Evolutionary conservation across 2,888 invertebrate species (phyloP).

Genomic region (Cantharis nigra): DNA sequence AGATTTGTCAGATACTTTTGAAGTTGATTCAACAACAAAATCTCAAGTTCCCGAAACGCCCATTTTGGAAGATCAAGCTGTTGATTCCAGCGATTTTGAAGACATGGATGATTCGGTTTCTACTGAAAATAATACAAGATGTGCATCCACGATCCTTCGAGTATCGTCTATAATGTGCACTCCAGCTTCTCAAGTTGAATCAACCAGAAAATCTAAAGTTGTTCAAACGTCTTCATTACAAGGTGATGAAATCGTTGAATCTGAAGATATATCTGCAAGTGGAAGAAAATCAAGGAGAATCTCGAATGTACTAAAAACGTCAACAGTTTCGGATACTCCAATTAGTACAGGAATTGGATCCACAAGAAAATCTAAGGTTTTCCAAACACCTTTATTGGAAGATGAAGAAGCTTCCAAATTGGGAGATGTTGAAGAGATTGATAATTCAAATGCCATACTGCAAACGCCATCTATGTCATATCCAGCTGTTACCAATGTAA

Average conservation of each 20-base stretch:
- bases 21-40: background rate
- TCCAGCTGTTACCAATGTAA: background rate
- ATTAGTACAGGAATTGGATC: background rate
- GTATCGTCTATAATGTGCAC: background rate
- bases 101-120: background rate
- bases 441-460: background rate
- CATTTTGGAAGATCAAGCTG: background rate
- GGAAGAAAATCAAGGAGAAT: no score
- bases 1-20: no score
- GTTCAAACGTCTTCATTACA: background rate
- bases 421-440: background rate
- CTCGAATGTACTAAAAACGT: no score
- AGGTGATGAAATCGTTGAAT: no score
- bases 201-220: background rate
- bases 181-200: background rate
- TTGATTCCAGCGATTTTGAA: background rate
- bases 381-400: background rate
- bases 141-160: background rate
- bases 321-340: background rate
- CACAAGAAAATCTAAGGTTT: background rate
- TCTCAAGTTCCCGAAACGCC: background rate
- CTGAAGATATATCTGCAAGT: no score
- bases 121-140: background rate
- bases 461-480: background rate
- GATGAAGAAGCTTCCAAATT: background rate